Evolutionary conservation across 2,888 invertebrate genomes (phyloP).

Genomic region (Euplagia quadripunctaria): DNA sequence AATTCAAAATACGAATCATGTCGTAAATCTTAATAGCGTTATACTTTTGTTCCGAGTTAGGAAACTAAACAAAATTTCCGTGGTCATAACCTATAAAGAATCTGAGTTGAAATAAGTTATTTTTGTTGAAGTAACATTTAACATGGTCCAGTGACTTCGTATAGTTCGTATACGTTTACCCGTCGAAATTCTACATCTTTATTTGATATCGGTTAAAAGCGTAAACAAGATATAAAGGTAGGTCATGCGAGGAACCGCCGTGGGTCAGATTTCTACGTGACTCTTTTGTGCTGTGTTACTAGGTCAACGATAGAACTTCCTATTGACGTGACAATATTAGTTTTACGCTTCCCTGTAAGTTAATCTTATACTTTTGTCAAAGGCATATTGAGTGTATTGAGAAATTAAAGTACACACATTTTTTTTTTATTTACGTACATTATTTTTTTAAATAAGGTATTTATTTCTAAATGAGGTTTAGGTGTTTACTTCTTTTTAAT

Average conservation of each 20-base stretch:
- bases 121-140: conserved; percentile 8
- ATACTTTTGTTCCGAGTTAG: not conserved
- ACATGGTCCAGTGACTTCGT: conserved; percentile 9
- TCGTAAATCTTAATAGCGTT: not conserved
- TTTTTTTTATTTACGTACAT: not conserved
- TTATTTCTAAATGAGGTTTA: not conserved
- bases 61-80: not conserved
- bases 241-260: conserved; percentile 50
- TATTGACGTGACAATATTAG: conserved; percentile 20
- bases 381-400: too few relatives aligned
- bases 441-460: not conserved
- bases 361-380: not conserved
- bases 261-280: conserved; percentile 56
- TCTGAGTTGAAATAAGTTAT: not conserved
- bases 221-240: conserved; percentile 50
- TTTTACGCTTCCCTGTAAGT: conserved; percentile 17
- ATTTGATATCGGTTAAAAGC: conserved; percentile 43
- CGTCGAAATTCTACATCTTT: conserved; percentile 33
- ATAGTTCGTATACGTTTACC: conserved; percentile 2
- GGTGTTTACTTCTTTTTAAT: not conserved
- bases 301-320: conserved; percentile 32
- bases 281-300: conserved; percentile 45
- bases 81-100: not conserved
- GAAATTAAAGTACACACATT: too few relatives aligned
- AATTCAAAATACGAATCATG: too few relatives aligned